These are phyloP conservation scores for Leucania comma DNA, from an alignment of 2,888 invertebrate species.

Conservation along the genomic window DNA sequence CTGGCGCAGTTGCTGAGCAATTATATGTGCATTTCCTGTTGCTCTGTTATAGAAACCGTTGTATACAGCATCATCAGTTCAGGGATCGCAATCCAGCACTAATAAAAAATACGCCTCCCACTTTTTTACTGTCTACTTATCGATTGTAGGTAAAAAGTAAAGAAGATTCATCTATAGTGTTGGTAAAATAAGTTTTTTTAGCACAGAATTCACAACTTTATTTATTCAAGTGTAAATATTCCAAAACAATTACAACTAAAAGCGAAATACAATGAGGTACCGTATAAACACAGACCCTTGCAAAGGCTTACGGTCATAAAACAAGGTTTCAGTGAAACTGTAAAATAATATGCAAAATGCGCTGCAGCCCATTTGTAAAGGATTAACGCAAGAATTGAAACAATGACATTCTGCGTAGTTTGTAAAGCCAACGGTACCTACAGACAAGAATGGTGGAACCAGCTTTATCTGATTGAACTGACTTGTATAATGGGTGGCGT, in stretches of 20 bases:
- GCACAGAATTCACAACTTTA: neutral
- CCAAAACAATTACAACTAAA: conserved; percentile 14
- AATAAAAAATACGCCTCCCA: too few species aligned
- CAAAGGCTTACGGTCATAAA: conserved; percentile 36
- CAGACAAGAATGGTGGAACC: conserved; percentile 17
- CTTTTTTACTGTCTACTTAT: too few species aligned
- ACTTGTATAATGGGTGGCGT: conserved; percentile 8
- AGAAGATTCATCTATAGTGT: neutral
- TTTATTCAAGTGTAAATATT: neutral
- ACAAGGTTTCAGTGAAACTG: conserved; percentile 61
- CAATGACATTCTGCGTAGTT: conserved; percentile 65
- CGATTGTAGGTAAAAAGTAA: too few species aligned
- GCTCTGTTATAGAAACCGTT: neutral
- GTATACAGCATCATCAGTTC: too few species aligned
- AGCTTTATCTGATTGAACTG: conserved; percentile 12
- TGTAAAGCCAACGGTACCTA: conserved; percentile 63
- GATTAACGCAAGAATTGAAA: conserved; percentile 68
- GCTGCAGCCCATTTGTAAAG: conserved; percentile 62
- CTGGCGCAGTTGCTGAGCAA: neutral
- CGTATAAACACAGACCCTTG: conserved; percentile 10
- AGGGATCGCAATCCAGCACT: too few species aligned
- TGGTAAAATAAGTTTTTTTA: neutral
- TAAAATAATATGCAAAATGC: conserved; percentile 67
- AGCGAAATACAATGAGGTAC: conserved; percentile 15
- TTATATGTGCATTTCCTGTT: conserved; percentile 20